phyloP scores from a whole-genome alignment of 2,797 vertebrate species.

The Lithobates pipiens region DNA sequence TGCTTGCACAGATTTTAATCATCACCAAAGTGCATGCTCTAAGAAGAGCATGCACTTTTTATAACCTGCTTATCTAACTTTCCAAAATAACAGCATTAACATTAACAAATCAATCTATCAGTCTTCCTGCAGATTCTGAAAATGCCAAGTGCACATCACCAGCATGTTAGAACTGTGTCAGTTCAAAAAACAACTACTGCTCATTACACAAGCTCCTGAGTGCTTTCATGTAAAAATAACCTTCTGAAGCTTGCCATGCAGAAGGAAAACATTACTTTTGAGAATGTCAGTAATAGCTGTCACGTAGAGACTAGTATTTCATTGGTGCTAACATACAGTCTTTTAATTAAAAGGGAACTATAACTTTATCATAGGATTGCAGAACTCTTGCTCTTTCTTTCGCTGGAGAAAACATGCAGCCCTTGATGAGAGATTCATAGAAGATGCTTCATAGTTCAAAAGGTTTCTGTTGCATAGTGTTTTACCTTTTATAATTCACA shows the following conservation, averaged over 20 bases:
- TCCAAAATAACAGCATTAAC: slow-evolving; percentile 39
- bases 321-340: background rate
- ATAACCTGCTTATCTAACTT: slow-evolving; percentile 40
- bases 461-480: background rate
- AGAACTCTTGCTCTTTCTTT: background rate
- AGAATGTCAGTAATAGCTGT: slow-evolving; percentile 29
- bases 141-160: slow-evolving; percentile 51
- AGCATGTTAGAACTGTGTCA: slow-evolving; percentile 46
- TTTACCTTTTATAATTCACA: background rate
- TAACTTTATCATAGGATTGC: background rate
- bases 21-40: background rate
- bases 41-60: slow-evolving; percentile 21
- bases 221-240: slow-evolving; percentile 48
- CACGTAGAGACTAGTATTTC: background rate
- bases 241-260: slow-evolving; percentile 15
- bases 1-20: background rate
- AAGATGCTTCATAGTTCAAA: background rate
- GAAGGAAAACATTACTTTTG: slow-evolving; percentile 8
- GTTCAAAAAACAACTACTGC: slow-evolving; percentile 35
- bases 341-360: background rate
- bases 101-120: slow-evolving; percentile 52
- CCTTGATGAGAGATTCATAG: too few relatives aligned
- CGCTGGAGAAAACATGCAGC: background rate
- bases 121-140: slow-evolving; percentile 54
- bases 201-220: slow-evolving; percentile 42